These are phyloP conservation scores for Myripristis jacobus DNA, from an alignment of 2,797 vertebrate species.

Conservation along the genomic window DNA sequence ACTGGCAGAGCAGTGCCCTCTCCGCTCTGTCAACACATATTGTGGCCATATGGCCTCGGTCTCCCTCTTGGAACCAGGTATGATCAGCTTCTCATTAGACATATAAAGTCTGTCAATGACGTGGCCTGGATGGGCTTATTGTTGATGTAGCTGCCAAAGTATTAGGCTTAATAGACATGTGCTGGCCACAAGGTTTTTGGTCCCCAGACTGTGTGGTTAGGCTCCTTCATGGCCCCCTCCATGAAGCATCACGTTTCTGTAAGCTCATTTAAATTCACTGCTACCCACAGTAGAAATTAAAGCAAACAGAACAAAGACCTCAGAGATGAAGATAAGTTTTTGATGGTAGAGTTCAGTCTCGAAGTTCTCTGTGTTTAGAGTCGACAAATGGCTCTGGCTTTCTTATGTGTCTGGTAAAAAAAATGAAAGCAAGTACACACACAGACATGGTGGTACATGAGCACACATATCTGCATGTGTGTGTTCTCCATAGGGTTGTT, in stretches of 20 bases:
- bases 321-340: background rate
- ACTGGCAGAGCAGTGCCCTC: constrained; percentile 6
- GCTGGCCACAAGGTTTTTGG: constrained; percentile 24
- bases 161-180: constrained; percentile 47
- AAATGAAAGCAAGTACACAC: background rate
- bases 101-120: constrained; percentile 59
- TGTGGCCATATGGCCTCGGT: constrained; percentile 45
- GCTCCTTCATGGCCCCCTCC: background rate
- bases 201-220: constrained; percentile 17
- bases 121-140: constrained; percentile 40
- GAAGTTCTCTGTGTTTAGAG: background rate
- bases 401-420: background rate
- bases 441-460: background rate
- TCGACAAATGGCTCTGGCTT: background rate
- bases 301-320: background rate
- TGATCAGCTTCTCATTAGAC: constrained; percentile 46
- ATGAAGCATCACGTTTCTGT: constrained; percentile 9
- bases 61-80: constrained; percentile 54
- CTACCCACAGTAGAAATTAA: background rate
- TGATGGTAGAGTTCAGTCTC: background rate
- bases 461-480: constrained; percentile 30
- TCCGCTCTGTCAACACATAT: constrained; percentile 47
- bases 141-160: constrained; percentile 64
- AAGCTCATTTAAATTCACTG: constrained; percentile 7
- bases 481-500: constrained; percentile 54